Evolutionary conservation across 2,888 invertebrate species (phyloP).

Genomic region (Dryobotodes eremita): DNA sequence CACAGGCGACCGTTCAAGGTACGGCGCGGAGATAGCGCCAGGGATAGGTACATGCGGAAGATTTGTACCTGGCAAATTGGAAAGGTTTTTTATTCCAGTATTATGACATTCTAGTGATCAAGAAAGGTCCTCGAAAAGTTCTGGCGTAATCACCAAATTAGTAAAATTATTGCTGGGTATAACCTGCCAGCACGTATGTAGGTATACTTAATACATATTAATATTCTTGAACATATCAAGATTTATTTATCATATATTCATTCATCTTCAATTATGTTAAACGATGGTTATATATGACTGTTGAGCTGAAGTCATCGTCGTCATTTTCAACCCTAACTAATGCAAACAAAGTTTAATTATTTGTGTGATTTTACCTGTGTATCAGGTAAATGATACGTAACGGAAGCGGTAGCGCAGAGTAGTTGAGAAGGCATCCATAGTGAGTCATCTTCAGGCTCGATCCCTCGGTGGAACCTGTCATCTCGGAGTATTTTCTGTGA

Average conservation of each 20-base stretch:
- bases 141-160: neutral
- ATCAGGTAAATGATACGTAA: constrained; percentile 95
- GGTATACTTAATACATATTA: no score
- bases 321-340: no score
- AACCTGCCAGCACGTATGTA: no score
- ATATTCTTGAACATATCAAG: no score
- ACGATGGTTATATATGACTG: no score
- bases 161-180: no score
- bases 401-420: constrained; percentile 95
- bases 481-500: constrained; percentile 96
- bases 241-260: no score
- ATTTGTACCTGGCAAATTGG: constrained; percentile 89
- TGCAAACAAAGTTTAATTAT: no score
- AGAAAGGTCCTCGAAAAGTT: neutral
- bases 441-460: constrained; percentile 97
- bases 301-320: no score
- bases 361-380: constrained; percentile 92
- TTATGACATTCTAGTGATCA: neutral
- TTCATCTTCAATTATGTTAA: no score
- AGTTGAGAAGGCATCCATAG: constrained; percentile 98
- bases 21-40: constrained; percentile 97
- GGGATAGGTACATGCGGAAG: constrained; percentile 94
- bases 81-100: neutral
- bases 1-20: constrained; percentile 97
- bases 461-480: constrained; percentile 97